Percentiles rank a stretch among this genome's conserved stretches.
Evolutionary conservation across 2,113 vertebrate species (phyloP).

Genomic region (Tachysurus fulvidraco): DNA sequence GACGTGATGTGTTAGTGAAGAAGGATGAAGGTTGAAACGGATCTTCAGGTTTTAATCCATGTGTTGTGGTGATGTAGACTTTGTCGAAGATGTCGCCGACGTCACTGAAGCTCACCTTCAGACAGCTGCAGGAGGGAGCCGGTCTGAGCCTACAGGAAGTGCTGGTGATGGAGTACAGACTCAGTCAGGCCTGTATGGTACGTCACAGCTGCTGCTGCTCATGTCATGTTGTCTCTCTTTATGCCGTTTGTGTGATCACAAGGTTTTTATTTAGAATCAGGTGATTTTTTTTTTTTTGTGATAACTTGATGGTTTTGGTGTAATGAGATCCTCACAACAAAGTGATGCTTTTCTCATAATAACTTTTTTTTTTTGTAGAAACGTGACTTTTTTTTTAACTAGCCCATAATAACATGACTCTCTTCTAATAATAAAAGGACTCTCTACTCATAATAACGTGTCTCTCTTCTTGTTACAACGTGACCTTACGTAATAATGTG

Average conservation of each 20-base stretch:
- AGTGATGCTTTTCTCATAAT: neutral
- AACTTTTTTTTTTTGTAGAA: neutral
- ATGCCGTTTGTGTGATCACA: neutral
- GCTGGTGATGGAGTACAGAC: slow-evolving; percentile 88
- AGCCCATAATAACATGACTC: no score
- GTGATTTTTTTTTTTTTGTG: neutral
- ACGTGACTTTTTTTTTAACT: neutral
- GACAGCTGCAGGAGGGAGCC: slow-evolving; percentile 82
- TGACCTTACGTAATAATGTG: neutral
- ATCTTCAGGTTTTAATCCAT: neutral
- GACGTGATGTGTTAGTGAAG: neutral
- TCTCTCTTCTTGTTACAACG: neutral
- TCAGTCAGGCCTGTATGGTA: slow-evolving; percentile 92
- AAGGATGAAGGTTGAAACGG: neutral
- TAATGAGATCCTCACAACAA: neutral
- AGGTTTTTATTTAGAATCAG: neutral
- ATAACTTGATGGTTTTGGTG: neutral
- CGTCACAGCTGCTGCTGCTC: slow-evolving; percentile 47
- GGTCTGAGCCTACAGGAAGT: slow-evolving; percentile 83
- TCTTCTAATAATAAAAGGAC: neutral
- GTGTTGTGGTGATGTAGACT: slow-evolving; percentile 65
- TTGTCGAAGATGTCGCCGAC: slow-evolving; percentile 92
- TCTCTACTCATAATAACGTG: neutral
- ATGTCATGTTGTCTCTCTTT: neutral
- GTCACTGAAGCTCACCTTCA: slow-evolving; percentile 87